Evolutionary conservation across 2,113 vertebrate species (phyloP), one percentile per base, ranked within the genome.

Genomic region (Pogonocichla stellata): DNA sequence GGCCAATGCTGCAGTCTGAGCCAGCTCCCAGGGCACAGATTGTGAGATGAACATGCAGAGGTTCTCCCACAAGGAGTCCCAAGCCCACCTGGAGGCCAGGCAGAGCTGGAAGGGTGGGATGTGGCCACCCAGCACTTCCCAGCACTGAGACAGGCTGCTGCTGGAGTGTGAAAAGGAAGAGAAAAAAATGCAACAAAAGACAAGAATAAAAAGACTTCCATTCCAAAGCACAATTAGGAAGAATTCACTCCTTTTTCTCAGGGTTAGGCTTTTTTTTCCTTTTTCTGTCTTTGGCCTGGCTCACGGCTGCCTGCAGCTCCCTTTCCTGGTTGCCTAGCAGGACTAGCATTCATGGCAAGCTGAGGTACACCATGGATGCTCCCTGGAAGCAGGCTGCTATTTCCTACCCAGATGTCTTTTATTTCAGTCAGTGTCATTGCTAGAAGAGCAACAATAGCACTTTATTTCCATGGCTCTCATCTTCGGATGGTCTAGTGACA

Each of bases 241-340:
- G 58, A 94, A 93, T 3, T 1, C 5, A n/a, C 23, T 29, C 61
- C 40, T 80, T 86, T 96, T 96, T 88, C 88, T 83, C 86, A 77
- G 57, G 34, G 86, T 74, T 88, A 65, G 57, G 20, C 79, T 78
- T 43, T 58, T 57, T 58, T 75, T 33, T 24, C 23, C 19, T 64
- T 61, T 64, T 80, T n/a, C 72, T 77, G 66, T 57, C 83, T 81
- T 79, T 95, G 90, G 86, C 81, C 62, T 65, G 69, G 65, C 18
- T 78, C 47, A 22, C 0, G 1, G 93, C 97, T 96, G 95, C 96
- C 77, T 93, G 86, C 64, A 80, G 47, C 90, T 90, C 94, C 80
- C 89, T 95, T 93, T 74, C 29, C 92, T 80, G 86, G 98, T 98
- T 98, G 98, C 98, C 98, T 98, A 98, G 98, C 96, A 92, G 92